A percentile compares a stretch with the other conserved stretches of the same genome.
Conservation (phyloP, 2,888 invertebrate genomes). For the Papilio protenor region DNA sequence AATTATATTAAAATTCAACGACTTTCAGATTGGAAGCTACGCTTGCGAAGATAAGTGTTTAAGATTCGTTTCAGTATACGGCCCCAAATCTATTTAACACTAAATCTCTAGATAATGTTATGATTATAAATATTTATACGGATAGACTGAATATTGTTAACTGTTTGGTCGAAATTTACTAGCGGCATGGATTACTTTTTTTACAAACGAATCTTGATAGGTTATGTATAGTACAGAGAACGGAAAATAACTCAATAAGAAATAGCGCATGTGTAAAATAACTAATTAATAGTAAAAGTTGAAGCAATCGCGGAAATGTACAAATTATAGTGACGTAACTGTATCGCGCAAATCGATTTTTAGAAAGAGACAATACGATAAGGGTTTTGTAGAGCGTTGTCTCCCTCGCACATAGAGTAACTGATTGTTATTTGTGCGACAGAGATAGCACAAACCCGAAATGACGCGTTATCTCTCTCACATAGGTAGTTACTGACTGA, state of each 20-base stretch:
- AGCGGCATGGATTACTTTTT: constrained; percentile 52
- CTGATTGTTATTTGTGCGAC: background rate
- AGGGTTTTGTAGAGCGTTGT: background rate
- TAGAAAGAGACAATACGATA: background rate
- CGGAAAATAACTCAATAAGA: background rate
- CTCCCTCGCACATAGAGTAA: background rate
- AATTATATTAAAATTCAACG: too few relatives aligned
- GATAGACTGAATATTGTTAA: constrained; percentile 80
- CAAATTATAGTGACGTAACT: background rate
- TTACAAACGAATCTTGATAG: constrained; percentile 44
- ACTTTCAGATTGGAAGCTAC: too few relatives aligned
- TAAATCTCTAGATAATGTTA: constrained; percentile 47
- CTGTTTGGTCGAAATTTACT: constrained; percentile 57
- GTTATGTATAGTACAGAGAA: background rate
- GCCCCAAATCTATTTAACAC: constrained; percentile 44
- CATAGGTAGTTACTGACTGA: background rate
- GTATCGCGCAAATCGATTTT: background rate
- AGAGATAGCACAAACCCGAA: background rate
- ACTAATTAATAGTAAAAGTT: background rate
- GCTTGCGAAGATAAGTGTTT: too few relatives aligned
- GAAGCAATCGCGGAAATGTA: constrained; percentile 1
- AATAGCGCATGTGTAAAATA: background rate
- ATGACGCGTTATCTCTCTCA: background rate
- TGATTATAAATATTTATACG: constrained; percentile 54
- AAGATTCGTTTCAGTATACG: too few relatives aligned